phyloP scores from a whole-genome alignment of 2,113 vertebrate genomes.

The Nothobranchius furzeri region DNA sequence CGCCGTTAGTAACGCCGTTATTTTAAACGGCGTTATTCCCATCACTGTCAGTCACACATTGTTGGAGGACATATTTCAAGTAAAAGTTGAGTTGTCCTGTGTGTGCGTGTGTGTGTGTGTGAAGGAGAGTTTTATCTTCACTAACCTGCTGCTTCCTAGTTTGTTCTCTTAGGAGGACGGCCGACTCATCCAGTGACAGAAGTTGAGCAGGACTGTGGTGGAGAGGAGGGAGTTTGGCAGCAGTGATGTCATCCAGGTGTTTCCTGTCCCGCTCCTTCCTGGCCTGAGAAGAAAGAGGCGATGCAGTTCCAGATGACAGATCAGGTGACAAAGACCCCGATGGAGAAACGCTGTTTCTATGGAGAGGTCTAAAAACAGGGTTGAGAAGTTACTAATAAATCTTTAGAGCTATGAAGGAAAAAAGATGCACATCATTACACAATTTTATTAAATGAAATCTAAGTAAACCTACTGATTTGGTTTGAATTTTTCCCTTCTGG shows the following conservation, averaged over 20 bases:
- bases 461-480: slow-evolving; percentile 84
- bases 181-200: slow-evolving; percentile 86
- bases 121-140: background rate
- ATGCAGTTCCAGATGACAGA: slow-evolving; percentile 58
- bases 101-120: too few relatives aligned
- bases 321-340: slow-evolving; percentile 72
- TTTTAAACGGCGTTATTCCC: too few relatives aligned
- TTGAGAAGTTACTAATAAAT: background rate
- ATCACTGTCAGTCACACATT: too few relatives aligned
- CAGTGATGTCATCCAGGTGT: slow-evolving; percentile 91
- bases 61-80: too few relatives aligned
- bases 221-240: slow-evolving; percentile 86
- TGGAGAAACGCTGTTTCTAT: slow-evolving; percentile 66
- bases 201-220: slow-evolving; percentile 83
- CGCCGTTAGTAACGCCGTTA: too few relatives aligned
- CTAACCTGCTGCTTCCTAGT: slow-evolving; percentile 86
- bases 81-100: too few relatives aligned
- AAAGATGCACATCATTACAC: too few relatives aligned
- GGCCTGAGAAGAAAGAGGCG: slow-evolving; percentile 75
- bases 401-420: background rate
- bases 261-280: slow-evolving; percentile 81
- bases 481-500: slow-evolving; percentile 81
- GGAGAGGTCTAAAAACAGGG: slow-evolving; percentile 74
- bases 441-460: background rate
- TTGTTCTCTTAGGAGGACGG: slow-evolving; percentile 83